A percentile compares a stretch with the other conserved stretches of the same genome.
These are phyloP conservation scores for Catocala fraxini DNA, from an alignment of 2,888 invertebrate genomes.

Conservation along the genomic window DNA sequence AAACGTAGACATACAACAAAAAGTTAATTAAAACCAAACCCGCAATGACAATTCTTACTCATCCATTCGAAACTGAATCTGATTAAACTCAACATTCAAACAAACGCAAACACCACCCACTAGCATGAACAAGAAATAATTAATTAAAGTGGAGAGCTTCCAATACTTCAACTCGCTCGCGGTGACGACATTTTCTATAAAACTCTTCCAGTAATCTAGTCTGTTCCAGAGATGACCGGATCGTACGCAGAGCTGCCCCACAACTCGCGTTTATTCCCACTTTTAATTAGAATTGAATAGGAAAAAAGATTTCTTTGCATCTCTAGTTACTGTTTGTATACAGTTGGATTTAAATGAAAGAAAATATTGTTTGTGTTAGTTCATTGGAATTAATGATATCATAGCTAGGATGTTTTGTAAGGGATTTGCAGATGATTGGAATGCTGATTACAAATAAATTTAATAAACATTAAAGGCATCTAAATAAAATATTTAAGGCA, in stretches of 20 bases:
- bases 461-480: no score
- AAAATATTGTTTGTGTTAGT: slow-evolving; percentile 8
- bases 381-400: no score
- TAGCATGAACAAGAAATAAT: slow-evolving; percentile 37
- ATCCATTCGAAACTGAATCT: not conserved
- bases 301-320: slow-evolving; percentile 33
- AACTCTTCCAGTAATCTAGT: slow-evolving; percentile 42
- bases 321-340: slow-evolving; percentile 6
- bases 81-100: slow-evolving; percentile 7
- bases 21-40: no score
- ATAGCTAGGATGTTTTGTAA: no score
- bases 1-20: no score
- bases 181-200: slow-evolving; percentile 44
- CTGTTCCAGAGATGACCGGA: slow-evolving; percentile 41
- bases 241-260: slow-evolving; percentile 48
- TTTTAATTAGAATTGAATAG: slow-evolving; percentile 54
- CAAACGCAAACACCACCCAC: slow-evolving; percentile 4
- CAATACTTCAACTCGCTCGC: slow-evolving; percentile 24
- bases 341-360: slow-evolving; percentile 15
- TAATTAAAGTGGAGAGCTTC: slow-evolving; percentile 37
- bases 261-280: slow-evolving; percentile 34
- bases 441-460: no score
- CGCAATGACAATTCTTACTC: no score
- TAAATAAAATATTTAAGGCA: no score
- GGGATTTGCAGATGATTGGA: no score